Evolutionary conservation across 2,113 vertebrate species (phyloP).

Genomic region (Origma solitaria): DNA sequence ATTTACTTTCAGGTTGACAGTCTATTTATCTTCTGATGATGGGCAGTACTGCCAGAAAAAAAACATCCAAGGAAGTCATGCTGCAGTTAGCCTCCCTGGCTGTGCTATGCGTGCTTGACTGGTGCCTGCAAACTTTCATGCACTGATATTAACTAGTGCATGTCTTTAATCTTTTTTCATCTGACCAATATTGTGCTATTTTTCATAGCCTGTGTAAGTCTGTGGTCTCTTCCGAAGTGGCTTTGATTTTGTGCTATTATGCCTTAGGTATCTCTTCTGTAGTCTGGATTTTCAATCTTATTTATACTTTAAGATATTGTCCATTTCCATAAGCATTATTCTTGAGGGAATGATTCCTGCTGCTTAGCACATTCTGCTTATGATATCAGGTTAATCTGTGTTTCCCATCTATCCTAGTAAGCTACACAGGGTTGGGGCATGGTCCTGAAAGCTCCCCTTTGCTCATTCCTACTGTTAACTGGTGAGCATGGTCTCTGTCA

Average conservation of each 20-base stretch:
- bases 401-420: not conserved
- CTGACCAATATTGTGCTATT: not conserved
- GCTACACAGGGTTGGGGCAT: not conserved
- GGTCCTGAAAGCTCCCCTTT: not conserved
- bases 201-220: not conserved
- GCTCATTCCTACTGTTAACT: not conserved
- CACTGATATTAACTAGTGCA: not conserved
- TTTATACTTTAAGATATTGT: not conserved
- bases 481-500: not conserved
- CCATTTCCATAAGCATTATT: not conserved
- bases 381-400: not conserved
- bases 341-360: not conserved
- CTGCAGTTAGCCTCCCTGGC: not conserved
- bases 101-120: not conserved
- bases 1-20: slow-evolving; percentile 43
- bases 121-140: slow-evolving; percentile 3
- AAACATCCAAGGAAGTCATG: not conserved
- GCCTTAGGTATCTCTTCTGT: not conserved
- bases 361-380: not conserved
- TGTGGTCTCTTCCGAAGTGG: not conserved
- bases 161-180: slow-evolving; percentile 5
- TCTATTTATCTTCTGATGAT: slow-evolving; percentile 41
- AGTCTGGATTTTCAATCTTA: not conserved
- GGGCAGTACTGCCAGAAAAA: not conserved
- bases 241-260: slow-evolving; percentile 31